A percentile compares a stretch with the other conserved stretches of the same genome.
Conservation (phyloP, 2,113 vertebrate genomes). For the Callaeas wilsoni region DNA sequence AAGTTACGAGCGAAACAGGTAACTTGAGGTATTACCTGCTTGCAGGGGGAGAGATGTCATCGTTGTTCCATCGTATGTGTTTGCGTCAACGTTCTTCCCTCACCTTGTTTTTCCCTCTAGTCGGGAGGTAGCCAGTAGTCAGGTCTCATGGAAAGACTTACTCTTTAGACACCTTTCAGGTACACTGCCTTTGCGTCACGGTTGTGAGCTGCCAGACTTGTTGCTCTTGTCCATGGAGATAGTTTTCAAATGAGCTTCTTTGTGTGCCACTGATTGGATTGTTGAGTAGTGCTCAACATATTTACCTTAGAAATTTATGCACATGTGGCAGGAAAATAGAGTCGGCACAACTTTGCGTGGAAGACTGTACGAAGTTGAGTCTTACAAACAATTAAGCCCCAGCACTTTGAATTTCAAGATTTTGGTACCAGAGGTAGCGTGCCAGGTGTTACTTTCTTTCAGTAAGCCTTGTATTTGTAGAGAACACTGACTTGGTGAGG, state of each 20-base stretch:
- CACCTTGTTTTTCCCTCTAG: not conserved
- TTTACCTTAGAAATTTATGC: not conserved
- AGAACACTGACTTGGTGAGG: fast-evolving
- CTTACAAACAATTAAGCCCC: not conserved
- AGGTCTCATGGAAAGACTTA: not conserved
- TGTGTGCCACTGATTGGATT: not conserved
- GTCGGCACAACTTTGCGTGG: not conserved
- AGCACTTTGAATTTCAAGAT: not conserved
- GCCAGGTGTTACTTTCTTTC: not conserved
- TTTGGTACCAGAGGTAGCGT: not conserved
- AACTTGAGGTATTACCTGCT: not conserved
- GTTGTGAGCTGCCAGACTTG: not conserved
- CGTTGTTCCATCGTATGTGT: fast-evolving
- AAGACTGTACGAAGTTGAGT: not conserved
- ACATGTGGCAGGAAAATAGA: not conserved
- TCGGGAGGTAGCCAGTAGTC: fast-evolving
- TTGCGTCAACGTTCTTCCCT: not conserved
- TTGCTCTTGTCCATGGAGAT: not conserved
- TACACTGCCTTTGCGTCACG: not conserved
- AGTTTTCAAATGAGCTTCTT: not conserved
- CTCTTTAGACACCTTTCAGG: not conserved
- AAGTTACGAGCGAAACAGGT: constrained; percentile 90
- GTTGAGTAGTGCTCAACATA: not conserved
- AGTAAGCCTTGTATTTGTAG: not conserved
- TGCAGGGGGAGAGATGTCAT: not conserved